phyloP scores from a whole-genome alignment of 1,140 invertebrate genomes.

The Heliconius himera region DNA sequence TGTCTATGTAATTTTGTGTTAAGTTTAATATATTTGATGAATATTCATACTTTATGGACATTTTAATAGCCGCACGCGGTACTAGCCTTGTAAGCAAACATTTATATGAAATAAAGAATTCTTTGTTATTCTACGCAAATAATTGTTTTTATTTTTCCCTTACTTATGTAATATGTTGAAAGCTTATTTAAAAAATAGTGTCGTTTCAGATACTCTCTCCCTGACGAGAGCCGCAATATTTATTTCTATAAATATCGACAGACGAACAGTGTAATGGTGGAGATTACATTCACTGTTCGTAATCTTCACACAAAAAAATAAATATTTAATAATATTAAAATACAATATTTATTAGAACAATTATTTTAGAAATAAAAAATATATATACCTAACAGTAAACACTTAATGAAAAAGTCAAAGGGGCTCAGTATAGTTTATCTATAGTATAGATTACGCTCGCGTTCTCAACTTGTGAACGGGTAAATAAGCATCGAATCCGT shows the following conservation, averaged over 20 bases:
- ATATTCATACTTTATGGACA: constrained; percentile 17
- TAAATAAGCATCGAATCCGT: constrained; percentile 74
- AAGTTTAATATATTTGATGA: constrained; percentile 24
- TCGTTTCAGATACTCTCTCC: too few species aligned
- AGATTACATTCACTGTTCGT: too few species aligned
- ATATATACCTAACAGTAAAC: not conserved
- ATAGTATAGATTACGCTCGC: constrained; percentile 28
- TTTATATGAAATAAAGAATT: constrained; percentile 21
- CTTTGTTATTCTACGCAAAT: not conserved
- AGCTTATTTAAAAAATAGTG: too few species aligned
- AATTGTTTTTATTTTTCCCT: constrained; percentile 5
- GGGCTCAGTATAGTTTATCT: constrained; percentile 13
- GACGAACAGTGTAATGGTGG: too few species aligned
- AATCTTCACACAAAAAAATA: too few species aligned
- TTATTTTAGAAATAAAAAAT: too few species aligned
- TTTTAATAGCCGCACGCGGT: constrained; percentile 16
- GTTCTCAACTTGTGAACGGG: constrained; percentile 67
- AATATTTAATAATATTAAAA: too few species aligned
- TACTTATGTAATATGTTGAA: not conserved
- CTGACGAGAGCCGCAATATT: too few species aligned
- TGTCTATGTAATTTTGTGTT: constrained; percentile 22
- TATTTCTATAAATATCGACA: too few species aligned
- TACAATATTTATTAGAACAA: too few species aligned
- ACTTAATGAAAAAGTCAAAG: constrained; percentile 1
- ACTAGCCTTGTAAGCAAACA: constrained; percentile 24